Conservation (phyloP, 1,140 invertebrate genomes). For the Ganaspis sp. region DNA sequence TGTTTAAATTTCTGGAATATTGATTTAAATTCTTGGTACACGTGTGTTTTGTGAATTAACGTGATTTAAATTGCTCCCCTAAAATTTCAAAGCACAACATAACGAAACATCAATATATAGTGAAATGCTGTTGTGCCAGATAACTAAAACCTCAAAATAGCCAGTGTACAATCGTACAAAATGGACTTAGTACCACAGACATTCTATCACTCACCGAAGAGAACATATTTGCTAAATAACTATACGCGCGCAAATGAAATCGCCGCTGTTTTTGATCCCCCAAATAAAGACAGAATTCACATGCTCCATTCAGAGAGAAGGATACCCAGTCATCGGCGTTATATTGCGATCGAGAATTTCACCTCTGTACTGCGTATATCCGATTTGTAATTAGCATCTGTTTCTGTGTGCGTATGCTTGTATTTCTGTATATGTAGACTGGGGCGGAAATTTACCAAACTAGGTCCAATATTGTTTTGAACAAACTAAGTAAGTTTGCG, state of each 20-base stretch:
- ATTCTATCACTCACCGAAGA: neutral
- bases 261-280: neutral
- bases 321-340: neutral
- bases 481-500: too few species aligned
- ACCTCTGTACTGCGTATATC: too few species aligned
- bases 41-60: too few species aligned
- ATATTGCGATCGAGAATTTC: slow-evolving; percentile 6
- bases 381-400: neutral
- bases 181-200: neutral
- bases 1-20: too few species aligned
- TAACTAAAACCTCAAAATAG: slow-evolving; percentile 1
- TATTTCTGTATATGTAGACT: neutral
- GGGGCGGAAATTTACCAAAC: too few species aligned
- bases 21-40: too few species aligned
- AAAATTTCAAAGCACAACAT: too few species aligned
- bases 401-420: neutral
- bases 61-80: too few species aligned
- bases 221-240: slow-evolving; percentile 18
- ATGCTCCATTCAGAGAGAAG: neutral
- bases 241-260: neutral
- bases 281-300: neutral
- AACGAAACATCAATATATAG: too few species aligned
- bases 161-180: neutral
- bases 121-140: too few species aligned
- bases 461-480: too few species aligned